Conservation (phyloP, 2,113 vertebrate genomes). For the Phoenicopterus ruber region DNA sequence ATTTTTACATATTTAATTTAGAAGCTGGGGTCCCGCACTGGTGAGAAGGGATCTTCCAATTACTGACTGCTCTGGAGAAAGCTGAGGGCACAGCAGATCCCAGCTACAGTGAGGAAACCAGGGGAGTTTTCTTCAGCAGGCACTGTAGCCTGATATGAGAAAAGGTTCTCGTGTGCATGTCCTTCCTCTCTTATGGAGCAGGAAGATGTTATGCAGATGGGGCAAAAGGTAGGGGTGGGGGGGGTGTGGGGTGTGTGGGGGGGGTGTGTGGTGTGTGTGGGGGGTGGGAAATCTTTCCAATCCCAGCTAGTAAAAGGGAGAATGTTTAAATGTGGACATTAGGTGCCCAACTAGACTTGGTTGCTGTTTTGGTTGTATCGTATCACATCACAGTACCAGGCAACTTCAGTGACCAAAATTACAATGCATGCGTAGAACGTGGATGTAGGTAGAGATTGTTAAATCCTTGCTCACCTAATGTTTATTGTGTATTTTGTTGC, state of each 20-base stretch:
- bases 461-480: background rate
- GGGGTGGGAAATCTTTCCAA: background rate
- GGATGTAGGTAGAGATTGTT: background rate
- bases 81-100: background rate
- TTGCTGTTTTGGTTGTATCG: background rate
- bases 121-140: background rate
- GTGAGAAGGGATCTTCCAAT: background rate
- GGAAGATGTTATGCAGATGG: background rate
- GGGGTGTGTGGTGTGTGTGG: no score
- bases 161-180: background rate
- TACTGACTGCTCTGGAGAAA: background rate
- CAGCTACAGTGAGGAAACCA: background rate
- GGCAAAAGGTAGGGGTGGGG: no score
- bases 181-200: background rate
- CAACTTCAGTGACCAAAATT: background rate
- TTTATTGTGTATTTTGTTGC: background rate
- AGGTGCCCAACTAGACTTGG: background rate
- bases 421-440: background rate
- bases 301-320: background rate
- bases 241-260: no score
- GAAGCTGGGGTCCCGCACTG: background rate
- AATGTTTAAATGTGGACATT: background rate
- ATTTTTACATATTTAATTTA: background rate
- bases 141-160: background rate
- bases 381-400: background rate